phyloP scores from a whole-genome alignment of 2,888 invertebrate genomes.

The Amblyjoppa fuscipennis region DNA sequence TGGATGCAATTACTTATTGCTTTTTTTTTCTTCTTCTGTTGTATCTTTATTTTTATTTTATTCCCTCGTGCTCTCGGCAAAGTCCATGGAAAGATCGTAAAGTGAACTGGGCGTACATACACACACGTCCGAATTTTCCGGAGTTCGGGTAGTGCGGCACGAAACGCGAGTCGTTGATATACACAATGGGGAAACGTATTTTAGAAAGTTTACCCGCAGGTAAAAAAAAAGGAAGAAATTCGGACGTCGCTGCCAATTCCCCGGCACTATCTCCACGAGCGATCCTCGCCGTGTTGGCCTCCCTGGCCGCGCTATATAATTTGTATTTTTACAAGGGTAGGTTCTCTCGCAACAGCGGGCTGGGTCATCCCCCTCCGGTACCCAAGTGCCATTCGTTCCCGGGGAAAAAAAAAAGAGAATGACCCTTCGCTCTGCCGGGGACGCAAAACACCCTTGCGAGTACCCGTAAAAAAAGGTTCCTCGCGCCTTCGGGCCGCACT shows the following conservation, averaged over 20 bases:
- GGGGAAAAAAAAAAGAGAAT: slow-evolving; percentile 68
- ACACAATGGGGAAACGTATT: slow-evolving; percentile 54
- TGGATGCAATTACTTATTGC: slow-evolving; percentile 43
- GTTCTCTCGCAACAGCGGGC: slow-evolving; percentile 50
- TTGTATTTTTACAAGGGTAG: slow-evolving; percentile 68
- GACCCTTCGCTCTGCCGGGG: slow-evolving; percentile 66
- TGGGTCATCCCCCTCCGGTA: slow-evolving; percentile 17
- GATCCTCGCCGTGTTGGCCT: slow-evolving; percentile 33
- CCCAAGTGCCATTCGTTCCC: slow-evolving; percentile 55
- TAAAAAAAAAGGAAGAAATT: slow-evolving; percentile 58
- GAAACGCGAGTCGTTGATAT: background rate
- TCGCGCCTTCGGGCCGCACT: slow-evolving; percentile 60
- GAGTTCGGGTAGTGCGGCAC: background rate
- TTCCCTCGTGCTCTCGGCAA: background rate
- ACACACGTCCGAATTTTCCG: slow-evolving; percentile 38
- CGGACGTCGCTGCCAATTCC: slow-evolving; percentile 58
- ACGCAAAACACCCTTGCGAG: slow-evolving; percentile 51
- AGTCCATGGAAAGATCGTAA: slow-evolving; percentile 45
- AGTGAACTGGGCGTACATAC: slow-evolving; percentile 8
- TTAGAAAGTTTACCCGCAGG: slow-evolving; percentile 67
- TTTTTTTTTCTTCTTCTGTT: background rate
- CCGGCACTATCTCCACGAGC: slow-evolving; percentile 36
- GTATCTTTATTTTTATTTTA: background rate
- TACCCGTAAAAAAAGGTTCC: slow-evolving; percentile 66
- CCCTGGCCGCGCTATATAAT: slow-evolving; percentile 48